A percentile compares a stretch with the other conserved stretches of the same genome.
Conservation (phyloP, 2,113 vertebrate species). For the Xiphophorus maculatus region DNA sequence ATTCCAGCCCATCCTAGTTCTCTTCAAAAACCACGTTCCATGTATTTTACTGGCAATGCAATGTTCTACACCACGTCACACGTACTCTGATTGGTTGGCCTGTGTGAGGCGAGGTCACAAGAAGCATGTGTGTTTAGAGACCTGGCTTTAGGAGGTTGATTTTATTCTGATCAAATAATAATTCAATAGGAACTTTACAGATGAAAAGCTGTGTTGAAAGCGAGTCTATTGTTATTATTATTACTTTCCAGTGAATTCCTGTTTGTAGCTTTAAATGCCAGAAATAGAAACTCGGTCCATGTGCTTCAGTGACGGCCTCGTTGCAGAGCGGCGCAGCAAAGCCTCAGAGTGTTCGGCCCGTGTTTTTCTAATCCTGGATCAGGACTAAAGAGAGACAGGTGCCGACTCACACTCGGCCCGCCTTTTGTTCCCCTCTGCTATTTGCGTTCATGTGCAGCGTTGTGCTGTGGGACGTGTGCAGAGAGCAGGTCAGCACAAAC, state of each 20-base stretch:
- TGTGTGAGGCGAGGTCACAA: too few relatives aligned
- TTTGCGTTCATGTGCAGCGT: constrained; percentile 40
- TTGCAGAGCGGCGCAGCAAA: constrained; percentile 5
- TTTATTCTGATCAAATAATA: too few relatives aligned
- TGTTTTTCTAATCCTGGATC: constrained; percentile 63
- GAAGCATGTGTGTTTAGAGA: too few relatives aligned
- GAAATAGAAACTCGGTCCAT: not conserved
- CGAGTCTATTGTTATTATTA: not conserved
- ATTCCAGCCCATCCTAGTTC: too few relatives aligned
- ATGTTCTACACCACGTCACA: too few relatives aligned
- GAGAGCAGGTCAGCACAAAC: not conserved
- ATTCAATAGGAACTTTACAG: too few relatives aligned
- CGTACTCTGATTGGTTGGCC: too few relatives aligned
- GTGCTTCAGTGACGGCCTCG: not conserved
- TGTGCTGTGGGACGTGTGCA: not conserved
- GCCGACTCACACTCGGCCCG: constrained; percentile 44
- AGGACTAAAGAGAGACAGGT: constrained; percentile 63
- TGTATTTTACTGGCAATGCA: too few relatives aligned
- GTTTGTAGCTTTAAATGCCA: not conserved
- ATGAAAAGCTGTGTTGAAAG: not conserved
- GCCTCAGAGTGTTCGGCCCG: constrained; percentile 17
- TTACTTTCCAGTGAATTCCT: not conserved
- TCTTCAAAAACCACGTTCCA: too few relatives aligned
- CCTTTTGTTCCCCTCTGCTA: constrained; percentile 55
- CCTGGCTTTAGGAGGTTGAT: too few relatives aligned